Evolutionary conservation across 2,888 invertebrate species (phyloP), one percentile per base, ranked within the genome.

Genomic region (Matsumyia berberina): DNA sequence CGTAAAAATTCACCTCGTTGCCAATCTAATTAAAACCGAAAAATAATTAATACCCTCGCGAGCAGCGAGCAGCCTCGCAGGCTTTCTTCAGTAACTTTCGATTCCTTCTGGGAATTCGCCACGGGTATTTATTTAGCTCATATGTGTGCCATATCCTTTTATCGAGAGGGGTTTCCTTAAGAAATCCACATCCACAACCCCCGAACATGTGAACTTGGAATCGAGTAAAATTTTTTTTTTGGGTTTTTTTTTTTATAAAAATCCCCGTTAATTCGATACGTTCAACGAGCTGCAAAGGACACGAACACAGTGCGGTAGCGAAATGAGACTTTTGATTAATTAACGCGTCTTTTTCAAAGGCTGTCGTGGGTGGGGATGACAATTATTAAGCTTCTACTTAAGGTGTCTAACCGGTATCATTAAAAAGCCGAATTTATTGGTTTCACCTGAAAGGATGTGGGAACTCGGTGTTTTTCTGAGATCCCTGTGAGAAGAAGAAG

Each of bases 341-440:
- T 85, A 58, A 80, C 49, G 64, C 74, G 60, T 69, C 80, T 78
- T 82, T 72, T 78, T 72, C 39, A 37, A 78, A 51, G 62, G 39
- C 29, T 29, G 37, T 31, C 12, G 12, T 19, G 15, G 19, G 33
- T 44, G 53, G 44, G 33, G 12, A 0, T n/a, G 15, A 29, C 37
- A 51, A 46, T 19, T 33, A n/a, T 58, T 17, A 42, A 55, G 15
- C 57, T 46, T 51, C n/a, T 51, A 37, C 39, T 66, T 67, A 55
- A 73, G 44, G 55, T 73, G 67, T 79, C 51, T 79, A 55, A 72
- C 58, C 29, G 70, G 69, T 42, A 51, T 85, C 80, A 70, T 85
- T 80, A 85, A 70, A 80, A 80, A 76, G 80, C 70, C 70, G 74
- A 85, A 85, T 85, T 85, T 85, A 85, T 85, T 80, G 85, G 85